These are phyloP conservation scores for Sclerodermus sp. DNA, from an alignment of 2,888 invertebrate genomes.

Conservation along the genomic window DNA sequence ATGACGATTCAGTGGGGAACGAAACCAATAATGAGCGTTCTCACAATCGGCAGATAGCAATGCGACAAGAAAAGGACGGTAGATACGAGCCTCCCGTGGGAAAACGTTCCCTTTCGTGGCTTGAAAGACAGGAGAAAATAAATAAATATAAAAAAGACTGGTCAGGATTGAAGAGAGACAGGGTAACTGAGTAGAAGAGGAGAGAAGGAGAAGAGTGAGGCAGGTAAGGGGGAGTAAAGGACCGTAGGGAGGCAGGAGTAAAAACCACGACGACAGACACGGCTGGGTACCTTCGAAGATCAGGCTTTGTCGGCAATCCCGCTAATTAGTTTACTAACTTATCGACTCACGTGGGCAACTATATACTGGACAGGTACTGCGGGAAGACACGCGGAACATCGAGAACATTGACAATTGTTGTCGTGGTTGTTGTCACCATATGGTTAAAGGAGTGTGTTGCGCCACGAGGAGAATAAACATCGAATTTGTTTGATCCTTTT, in stretches of 20 bases:
- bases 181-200: slow-evolving; percentile 12
- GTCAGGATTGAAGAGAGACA: slow-evolving; percentile 23
- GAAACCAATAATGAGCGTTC: no score
- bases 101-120: slow-evolving; percentile 42
- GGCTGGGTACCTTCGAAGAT: slow-evolving; percentile 37
- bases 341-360: slow-evolving; percentile 50
- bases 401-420: slow-evolving; percentile 36
- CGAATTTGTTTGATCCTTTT: slow-evolving; percentile 33
- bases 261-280: slow-evolving; percentile 48
- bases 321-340: slow-evolving; percentile 59
- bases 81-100: slow-evolving; percentile 38
- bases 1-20: no score
- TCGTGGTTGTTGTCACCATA: slow-evolving; percentile 43
- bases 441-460: slow-evolving; percentile 41
- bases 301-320: slow-evolving; percentile 55
- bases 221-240: slow-evolving; percentile 21
- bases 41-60: slow-evolving; percentile 6
- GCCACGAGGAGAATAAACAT: slow-evolving; percentile 28
- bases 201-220: slow-evolving; percentile 16
- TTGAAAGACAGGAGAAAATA: slow-evolving; percentile 44
- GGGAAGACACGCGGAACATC: slow-evolving; percentile 1
- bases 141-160: slow-evolving; percentile 41
- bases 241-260: slow-evolving; percentile 33
- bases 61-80: slow-evolving; percentile 4
- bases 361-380: slow-evolving; percentile 24